Percentiles rank a stretch among this genome's conserved stretches.
These are phyloP conservation scores for Catocala fraxini DNA, from an alignment of 2,888 invertebrate genomes.

Conservation along the genomic window DNA sequence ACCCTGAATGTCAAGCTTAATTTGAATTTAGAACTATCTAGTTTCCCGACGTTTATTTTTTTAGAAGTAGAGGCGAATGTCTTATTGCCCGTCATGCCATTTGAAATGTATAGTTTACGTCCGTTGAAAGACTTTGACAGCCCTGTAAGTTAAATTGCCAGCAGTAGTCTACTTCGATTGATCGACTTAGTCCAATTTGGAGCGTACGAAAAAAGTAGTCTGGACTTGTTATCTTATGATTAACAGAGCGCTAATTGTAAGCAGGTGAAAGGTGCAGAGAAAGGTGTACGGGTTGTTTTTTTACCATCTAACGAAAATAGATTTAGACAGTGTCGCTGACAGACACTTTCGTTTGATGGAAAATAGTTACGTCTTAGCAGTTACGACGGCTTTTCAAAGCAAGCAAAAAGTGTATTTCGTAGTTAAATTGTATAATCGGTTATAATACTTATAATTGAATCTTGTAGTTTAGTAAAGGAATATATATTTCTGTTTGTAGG, in stretches of 20 bases:
- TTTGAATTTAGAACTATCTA: neutral
- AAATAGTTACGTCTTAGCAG: constrained; percentile 38
- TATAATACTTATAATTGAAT: too few species aligned
- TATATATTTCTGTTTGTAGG: constrained; percentile 1
- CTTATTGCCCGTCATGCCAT: neutral
- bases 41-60: neutral
- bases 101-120: neutral
- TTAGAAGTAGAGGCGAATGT: neutral
- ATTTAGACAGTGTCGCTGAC: constrained; percentile 49
- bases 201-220: constrained; percentile 60
- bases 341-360: constrained; percentile 48
- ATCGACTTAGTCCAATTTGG: constrained; percentile 66
- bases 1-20: neutral
- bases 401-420: neutral
- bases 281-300: constrained; percentile 64
- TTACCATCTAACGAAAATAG: constrained; percentile 59
- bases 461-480: neutral
- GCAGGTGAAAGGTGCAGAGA: constrained; percentile 83
- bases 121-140: constrained; percentile 14
- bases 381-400: constrained; percentile 25
- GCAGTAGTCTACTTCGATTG: constrained; percentile 48
- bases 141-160: constrained; percentile 37
- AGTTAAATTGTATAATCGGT: too few species aligned
- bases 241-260: constrained; percentile 82
- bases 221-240: constrained; percentile 73